Evolutionary conservation across 2,113 vertebrate species (phyloP), one percentile per base, ranked within the genome.

Genomic region (Gallinago jamesoni): DNA sequence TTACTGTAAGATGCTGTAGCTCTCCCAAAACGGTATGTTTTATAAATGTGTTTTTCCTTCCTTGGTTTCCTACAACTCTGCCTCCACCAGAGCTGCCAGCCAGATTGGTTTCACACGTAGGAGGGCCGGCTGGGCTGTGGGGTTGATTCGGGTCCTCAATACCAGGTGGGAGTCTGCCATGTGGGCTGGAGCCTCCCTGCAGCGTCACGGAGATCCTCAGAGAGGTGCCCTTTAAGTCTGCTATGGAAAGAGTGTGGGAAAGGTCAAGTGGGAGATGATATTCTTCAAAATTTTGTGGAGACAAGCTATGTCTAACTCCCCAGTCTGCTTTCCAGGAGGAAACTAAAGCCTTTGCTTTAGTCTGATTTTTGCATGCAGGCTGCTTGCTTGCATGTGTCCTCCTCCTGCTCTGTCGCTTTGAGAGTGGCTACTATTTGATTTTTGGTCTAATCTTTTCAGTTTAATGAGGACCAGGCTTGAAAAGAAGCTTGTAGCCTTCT

Each of bases 361-460:
- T 69, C 75, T 83, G 50, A 37, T 70, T 88, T 88, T 67, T 78
- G 55, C 8, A 10, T 35, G 66, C 48, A 79, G 72, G 20, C 76
- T 88, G 57, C 62, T 93, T 64, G 53, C 53, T 87, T 74, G 33
- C 23, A 23, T 50, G 47, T 70, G 64, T 75, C 2, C 1, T 89
- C 50, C 57, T 76, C 75, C 41, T 87, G 82, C 76, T 91, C 53
- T 91, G 50, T 81, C 1, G 2, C 25, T 84, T 86, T 78, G 83
- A 91, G 79, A 84, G 73, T 67, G 67, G 23, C 90, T 96, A 69
- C 59, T 88, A 86, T 72, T 96, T 64, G 69, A 84, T 90, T 90
- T 90, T 90, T 59, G 53, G 67, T 79, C 80, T 90, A 68, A 93
- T 89, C 66, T 89, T 82, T 82, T 69, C 69, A 79, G 48, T 84